A percentile compares a stretch with the other conserved stretches of the same genome.
Conservation (phyloP, 2,113 vertebrate genomes). For the Cavia porcellus region DNA sequence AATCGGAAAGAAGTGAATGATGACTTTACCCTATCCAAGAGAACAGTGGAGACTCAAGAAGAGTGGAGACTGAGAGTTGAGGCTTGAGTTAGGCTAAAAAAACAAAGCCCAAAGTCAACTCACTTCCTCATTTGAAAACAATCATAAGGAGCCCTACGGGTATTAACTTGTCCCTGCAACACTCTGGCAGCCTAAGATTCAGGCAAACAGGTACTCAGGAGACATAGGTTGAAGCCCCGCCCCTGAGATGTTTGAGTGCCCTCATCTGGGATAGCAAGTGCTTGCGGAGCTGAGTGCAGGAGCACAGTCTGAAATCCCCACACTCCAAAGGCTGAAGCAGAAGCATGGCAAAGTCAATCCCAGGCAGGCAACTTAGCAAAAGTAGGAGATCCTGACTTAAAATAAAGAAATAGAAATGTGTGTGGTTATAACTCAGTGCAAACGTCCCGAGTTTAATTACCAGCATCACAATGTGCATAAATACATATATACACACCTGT, state of each 20-base stretch:
- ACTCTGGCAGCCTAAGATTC: not conserved
- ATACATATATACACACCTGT: not conserved
- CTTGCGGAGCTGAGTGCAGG: not conserved
- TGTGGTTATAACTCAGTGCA: not conserved
- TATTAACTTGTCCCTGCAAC: not conserved
- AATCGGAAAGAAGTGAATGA: not conserved
- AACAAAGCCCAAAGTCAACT: no score
- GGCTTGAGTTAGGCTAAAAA: not conserved
- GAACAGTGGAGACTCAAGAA: not conserved
- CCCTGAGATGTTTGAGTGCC: no score
- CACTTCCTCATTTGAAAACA: not conserved
- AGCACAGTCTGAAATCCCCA: not conserved
- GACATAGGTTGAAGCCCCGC: rapidly evolving
- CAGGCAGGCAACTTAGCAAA: not conserved
- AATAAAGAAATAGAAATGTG: not conserved
- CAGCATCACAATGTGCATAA: not conserved
- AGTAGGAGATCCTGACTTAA: not conserved
- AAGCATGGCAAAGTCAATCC: not conserved
- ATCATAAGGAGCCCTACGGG: not conserved
- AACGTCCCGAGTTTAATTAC: not conserved
- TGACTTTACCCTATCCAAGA: not conserved
- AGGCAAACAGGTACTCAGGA: not conserved
- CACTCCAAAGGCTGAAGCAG: not conserved
- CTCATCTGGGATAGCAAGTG: no score
- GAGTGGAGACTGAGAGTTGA: not conserved